These are phyloP conservation scores for Caenorhabditis inopinata DNA, from an alignment of 1,140 invertebrate genomes.

Conservation along the genomic window DNA sequence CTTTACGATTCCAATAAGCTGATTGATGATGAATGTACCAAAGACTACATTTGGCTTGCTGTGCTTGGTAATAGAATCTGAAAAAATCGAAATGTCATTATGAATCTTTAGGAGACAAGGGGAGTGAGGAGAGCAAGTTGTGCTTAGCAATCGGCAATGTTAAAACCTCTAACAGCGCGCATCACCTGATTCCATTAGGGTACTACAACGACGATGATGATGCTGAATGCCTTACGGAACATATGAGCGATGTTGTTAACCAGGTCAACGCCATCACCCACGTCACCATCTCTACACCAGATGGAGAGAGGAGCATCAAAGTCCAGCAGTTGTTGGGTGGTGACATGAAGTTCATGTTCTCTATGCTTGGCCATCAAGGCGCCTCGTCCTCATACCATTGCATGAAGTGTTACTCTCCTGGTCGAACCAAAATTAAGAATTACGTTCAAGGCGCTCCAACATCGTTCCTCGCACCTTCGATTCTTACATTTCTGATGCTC, in stretches of 20 bases:
- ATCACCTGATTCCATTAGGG: not conserved
- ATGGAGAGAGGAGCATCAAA: not conserved
- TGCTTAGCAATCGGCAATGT: not conserved
- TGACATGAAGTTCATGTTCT: not conserved
- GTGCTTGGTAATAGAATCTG: too few species aligned
- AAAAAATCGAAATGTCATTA: too few species aligned
- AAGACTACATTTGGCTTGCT: too few species aligned
- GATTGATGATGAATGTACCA: too few species aligned
- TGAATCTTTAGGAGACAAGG: constrained; percentile 1
- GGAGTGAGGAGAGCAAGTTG: not conserved
- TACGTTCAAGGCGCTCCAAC: too few species aligned
- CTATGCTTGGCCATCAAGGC: not conserved
- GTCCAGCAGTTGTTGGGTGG: not conserved
- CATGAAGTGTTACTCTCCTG: not conserved
- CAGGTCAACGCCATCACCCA: not conserved
- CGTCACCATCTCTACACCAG: not conserved
- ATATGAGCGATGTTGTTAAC: not conserved
- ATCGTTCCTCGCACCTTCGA: too few species aligned
- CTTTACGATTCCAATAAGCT: too few species aligned
- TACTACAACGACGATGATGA: not conserved
- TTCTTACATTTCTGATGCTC: too few species aligned
- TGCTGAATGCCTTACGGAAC: not conserved
- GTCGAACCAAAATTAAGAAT: too few species aligned
- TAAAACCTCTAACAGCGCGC: not conserved
- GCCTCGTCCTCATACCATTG: not conserved